Evolutionary conservation across 2,797 vertebrate genomes (phyloP).

Genomic region (Trematomus bernacchii): DNA sequence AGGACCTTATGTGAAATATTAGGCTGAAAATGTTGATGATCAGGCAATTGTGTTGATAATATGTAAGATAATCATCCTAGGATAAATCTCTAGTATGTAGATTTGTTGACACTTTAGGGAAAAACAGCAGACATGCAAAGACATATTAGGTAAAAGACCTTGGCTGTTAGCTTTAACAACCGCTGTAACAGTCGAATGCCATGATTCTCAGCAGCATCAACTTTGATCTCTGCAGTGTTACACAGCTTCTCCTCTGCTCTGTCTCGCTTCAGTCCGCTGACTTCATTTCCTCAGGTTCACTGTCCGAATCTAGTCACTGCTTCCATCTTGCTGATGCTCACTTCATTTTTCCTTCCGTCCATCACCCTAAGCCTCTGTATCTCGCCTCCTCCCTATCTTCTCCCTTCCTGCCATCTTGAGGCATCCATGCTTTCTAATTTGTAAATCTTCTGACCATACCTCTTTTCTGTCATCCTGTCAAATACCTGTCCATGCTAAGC

Average conservation of each 20-base stretch:
- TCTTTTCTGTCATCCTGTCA: slow-evolving; percentile 6
- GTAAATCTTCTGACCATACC: slow-evolving; percentile 1
- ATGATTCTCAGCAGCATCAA: background rate
- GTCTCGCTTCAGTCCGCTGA: slow-evolving; percentile 4
- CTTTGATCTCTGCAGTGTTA: background rate
- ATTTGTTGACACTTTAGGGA: too few species aligned
- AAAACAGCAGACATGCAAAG: too few species aligned
- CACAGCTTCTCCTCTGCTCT: background rate
- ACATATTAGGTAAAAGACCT: background rate
- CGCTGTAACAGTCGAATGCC: background rate
- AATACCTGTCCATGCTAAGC: background rate
- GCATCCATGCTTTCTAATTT: slow-evolving; percentile 1
- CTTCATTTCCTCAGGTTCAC: slow-evolving; percentile 35
- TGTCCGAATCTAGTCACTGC: slow-evolving; percentile 32
- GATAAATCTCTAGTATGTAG: too few species aligned
- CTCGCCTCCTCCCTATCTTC: slow-evolving; percentile 7
- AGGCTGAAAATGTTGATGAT: too few species aligned
- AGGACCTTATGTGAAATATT: background rate
- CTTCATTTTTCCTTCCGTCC: background rate
- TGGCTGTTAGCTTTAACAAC: background rate
- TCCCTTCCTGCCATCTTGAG: background rate
- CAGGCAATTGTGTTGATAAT: too few species aligned
- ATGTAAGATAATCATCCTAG: too few species aligned
- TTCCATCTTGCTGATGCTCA: slow-evolving; percentile 14
- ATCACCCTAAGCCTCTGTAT: background rate